Evolutionary conservation across 2,113 vertebrate species (phyloP), one percentile per base, ranked within the genome.

Genomic region (Cheilinus undulatus): DNA sequence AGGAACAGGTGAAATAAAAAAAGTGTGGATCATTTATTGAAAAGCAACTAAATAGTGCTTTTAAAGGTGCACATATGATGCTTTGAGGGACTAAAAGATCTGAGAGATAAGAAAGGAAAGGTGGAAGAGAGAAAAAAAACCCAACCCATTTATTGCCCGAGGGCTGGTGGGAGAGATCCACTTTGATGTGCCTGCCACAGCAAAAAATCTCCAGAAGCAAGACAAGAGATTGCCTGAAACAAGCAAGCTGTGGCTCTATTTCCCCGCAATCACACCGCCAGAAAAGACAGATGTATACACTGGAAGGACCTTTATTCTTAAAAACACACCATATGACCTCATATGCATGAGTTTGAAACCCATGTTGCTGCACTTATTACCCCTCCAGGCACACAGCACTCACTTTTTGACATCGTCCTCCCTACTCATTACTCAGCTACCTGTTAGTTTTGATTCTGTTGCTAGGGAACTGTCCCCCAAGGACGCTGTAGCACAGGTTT

Each of bases 391-490:
- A 3, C 54, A 52, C 28, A 46, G 23, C 22, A 19, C 75, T 89
- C 63, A 67, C 71, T 73, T 88, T 79, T 80, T 78, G 75, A 84
- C 85, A 82, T 74, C 69, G 19, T 70, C 52, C 58, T 78, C 72
- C 54, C 61, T 78, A 67, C 64, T 66, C 65, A 32, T 56, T 56
- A 28, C 53, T 69, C 9, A 7, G 32, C 71, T 69, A 83, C 61
- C 71, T 86, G 78, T 84, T 87, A 84, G 76, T 91, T 88, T 87
- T 83, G 83, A 87, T 86, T 53, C 61, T 9, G 91, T 92, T 93
- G 91, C 91, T 90, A 93, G 79, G 92, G 66, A 92, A 92, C 89
- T 72, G 59, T 88, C 82, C 86, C 32, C 86, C 75, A 81, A 86
- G 86, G 84, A 88, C 28, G 74, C 66, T 43, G 78, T 26, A 64